A percentile compares a stretch with the other conserved stretches of the same genome.
Evolutionary conservation across 2,113 vertebrate genomes (phyloP).

Genomic region (Circaetus gallicus): DNA sequence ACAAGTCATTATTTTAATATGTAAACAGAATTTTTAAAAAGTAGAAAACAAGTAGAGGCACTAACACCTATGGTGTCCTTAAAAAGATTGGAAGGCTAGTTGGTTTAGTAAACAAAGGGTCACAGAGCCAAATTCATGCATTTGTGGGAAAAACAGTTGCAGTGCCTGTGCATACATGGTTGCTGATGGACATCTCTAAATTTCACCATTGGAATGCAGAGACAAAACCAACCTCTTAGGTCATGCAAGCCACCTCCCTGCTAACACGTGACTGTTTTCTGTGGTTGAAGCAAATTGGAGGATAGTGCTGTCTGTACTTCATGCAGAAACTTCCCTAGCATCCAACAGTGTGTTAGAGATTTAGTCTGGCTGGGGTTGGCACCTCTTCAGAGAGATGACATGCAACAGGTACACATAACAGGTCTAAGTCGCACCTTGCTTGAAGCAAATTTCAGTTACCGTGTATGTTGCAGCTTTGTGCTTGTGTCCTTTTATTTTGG

Average conservation of each 20-base stretch:
- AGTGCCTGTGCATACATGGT: accelerated
- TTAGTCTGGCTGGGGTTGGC: not conserved
- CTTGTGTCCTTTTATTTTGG: not conserved
- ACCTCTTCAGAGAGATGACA: not conserved
- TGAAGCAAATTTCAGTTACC: not conserved
- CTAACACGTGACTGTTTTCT: not conserved
- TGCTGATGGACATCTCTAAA: not conserved
- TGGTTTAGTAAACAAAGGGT: not conserved
- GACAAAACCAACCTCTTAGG: not conserved
- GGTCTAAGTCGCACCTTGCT: not conserved
- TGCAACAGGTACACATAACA: not conserved
- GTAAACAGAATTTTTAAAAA: not conserved
- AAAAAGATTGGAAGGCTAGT: not conserved
- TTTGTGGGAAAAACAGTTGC: not conserved
- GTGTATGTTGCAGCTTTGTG: not conserved
- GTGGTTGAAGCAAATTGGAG: not conserved
- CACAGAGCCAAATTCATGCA: not conserved
- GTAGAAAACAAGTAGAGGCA: not conserved
- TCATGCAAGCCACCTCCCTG: not conserved
- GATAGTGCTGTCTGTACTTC: not conserved
- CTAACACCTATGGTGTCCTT: not conserved
- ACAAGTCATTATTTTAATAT: not conserved
- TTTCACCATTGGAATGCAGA: not conserved
- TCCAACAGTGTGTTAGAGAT: not conserved
- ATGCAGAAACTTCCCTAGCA: not conserved